Conservation (phyloP, 2,113 vertebrate genomes). For the Hepsetus odoe region DNA sequence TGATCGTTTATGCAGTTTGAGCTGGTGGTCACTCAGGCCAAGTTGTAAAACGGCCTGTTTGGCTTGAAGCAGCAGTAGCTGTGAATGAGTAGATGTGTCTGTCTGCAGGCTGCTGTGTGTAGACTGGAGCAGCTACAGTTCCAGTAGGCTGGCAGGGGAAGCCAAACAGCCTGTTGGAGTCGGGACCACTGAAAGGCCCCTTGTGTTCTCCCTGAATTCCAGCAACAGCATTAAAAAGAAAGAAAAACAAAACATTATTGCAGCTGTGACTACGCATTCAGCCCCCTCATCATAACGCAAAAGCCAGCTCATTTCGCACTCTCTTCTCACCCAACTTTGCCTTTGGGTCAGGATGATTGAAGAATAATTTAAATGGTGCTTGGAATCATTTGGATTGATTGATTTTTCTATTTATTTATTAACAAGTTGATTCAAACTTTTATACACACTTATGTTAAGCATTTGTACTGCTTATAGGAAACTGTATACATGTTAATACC, state of each 20-base stretch:
- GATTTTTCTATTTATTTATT: not conserved
- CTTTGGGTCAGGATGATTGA: not conserved
- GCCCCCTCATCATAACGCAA: conserved; percentile 37
- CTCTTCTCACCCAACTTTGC: not conserved
- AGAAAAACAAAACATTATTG: conserved; percentile 77
- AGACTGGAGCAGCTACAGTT: conserved; percentile 59
- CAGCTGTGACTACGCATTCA: conserved; percentile 67
- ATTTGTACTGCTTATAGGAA: not conserved
- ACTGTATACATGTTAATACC: not conserved
- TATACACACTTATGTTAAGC: not conserved
- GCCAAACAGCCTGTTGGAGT: conserved; percentile 58
- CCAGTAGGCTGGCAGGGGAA: conserved; percentile 43
- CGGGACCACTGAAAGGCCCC: conserved; percentile 71
- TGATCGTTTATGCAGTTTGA: not conserved
- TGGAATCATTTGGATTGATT: not conserved
- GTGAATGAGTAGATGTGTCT: conserved; percentile 38
- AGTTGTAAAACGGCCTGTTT: conserved; percentile 11
- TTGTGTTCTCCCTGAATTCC: conserved; percentile 73
- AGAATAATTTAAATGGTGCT: not conserved
- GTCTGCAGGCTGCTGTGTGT: conserved; percentile 17
- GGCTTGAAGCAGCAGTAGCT: conserved; percentile 38
- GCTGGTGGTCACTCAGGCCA: not conserved
- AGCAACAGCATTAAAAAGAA: conserved; percentile 68
- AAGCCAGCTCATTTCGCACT: conserved; percentile 31
- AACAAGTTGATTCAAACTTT: not conserved